A percentile compares a stretch with the other conserved stretches of the same genome.
These are phyloP conservation scores for Paralichthys olivaceus DNA, from an alignment of 2,113 vertebrate species.

Conservation along the genomic window DNA sequence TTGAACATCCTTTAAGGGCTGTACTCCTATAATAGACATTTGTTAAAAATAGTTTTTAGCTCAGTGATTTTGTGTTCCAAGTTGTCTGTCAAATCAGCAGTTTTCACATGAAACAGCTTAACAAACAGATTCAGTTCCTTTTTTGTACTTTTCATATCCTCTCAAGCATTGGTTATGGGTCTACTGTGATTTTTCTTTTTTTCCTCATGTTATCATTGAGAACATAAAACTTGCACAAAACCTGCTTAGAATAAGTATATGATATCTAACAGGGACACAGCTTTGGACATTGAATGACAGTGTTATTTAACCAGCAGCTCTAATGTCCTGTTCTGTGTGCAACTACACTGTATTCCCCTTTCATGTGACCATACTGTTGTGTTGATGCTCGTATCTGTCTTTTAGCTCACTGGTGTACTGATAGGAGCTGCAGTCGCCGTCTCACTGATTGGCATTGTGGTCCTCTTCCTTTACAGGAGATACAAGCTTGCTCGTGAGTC, in stretches of 20 bases:
- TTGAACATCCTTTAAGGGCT: not conserved
- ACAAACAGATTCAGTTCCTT: not conserved
- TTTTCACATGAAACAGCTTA: not conserved
- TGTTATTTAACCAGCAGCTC: not conserved
- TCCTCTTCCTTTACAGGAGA: conserved; percentile 87
- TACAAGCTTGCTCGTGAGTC: conserved; percentile 86
- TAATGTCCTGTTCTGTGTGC: not conserved
- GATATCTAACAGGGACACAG: conserved; percentile 10
- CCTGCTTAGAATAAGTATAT: not conserved
- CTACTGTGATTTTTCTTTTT: not conserved
- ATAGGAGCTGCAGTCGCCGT: conserved; percentile 87
- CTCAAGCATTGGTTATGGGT: not conserved
- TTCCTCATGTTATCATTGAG: not conserved
- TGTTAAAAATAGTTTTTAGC: not conserved
- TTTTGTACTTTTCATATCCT: not conserved
- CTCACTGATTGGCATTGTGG: conserved; percentile 80
- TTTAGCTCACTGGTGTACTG: conserved; percentile 88
- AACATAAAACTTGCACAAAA: not conserved
- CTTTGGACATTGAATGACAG: not conserved
- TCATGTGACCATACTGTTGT: not conserved
- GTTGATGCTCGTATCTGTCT: conserved; percentile 35
- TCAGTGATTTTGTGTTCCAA: not conserved
- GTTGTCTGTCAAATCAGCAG: not conserved
- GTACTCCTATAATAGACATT: not conserved
- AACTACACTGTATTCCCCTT: not conserved